Base-by-base conservation (phyloP, 2,888 invertebrate genomes). In the Busseola fusca region DNA sequence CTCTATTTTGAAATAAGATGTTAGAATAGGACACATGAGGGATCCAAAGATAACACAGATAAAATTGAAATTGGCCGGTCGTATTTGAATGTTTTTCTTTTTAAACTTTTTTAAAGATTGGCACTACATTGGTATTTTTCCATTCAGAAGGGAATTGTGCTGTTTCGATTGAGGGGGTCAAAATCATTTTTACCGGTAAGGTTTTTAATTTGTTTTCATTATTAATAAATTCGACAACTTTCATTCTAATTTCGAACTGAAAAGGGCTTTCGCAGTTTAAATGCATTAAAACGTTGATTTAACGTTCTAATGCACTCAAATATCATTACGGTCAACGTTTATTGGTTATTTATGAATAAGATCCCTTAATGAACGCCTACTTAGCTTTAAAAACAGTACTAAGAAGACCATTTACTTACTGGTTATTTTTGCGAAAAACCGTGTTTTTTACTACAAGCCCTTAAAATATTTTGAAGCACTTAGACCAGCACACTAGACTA, bases 391-490 rank as follows among this genome's bases (percentile, higher is more conserved):
- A 56, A 30, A 27, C 7, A 27, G 21, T 40, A 69, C 3, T 3
- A 27, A 69, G 16, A 9, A n/a, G 12, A n/a, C n/a, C 30, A 34
- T 34, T 34, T 34, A 5, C 34, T n/a, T 1, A 42, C 7, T 21
- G n/a, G n/a, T 27, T n/a, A 40, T 40, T 42, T 60, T 25, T 18
- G 10, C 3, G 3, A 10, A 58, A 34, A 37, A n/a, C 1, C 10
- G 6, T 27, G 0, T 12, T 18, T 1, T 42, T 21, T 27, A 34
- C 34, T 50, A 70, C 3, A 37, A 18, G 25, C 50, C 12, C 25
- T 71, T 52, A 42, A 12, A 42, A 50, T n/a, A 10, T 34, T n/a
- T 54, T 27, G 37, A 63, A 72, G 50, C 56, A 40, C 48, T 77
- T 40, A 58, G 4, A 1, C 42, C n/a, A n/a, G n/a, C n/a, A n/a